A percentile compares a stretch with the other conserved stretches of the same genome.
Evolutionary conservation across 2,888 invertebrate species (phyloP).

Genomic region (Gastracanthus pulcherrimus): DNA sequence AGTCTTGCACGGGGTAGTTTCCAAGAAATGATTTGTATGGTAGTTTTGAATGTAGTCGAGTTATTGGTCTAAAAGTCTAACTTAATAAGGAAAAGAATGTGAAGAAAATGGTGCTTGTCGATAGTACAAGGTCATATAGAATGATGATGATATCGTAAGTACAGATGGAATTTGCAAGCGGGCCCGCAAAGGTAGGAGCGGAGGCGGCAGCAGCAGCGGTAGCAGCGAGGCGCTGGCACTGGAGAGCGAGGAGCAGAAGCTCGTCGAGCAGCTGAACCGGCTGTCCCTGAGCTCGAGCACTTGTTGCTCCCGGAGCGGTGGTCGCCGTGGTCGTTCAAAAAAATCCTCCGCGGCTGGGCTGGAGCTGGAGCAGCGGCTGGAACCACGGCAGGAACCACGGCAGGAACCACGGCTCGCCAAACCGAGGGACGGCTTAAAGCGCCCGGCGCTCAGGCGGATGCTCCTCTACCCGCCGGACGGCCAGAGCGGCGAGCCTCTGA

Average conservation of each 20-base stretch:
- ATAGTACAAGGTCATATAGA: no score
- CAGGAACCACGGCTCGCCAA: slow-evolving; percentile 59
- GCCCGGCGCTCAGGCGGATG: slow-evolving; percentile 61
- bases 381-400: no score
- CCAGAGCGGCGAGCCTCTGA: slow-evolving; percentile 65
- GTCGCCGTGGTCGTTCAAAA: neutral
- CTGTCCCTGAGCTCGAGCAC: slow-evolving; percentile 21
- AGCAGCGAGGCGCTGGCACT: neutral
- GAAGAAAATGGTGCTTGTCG: no score
- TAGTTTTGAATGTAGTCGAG: no score
- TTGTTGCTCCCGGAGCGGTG: neutral
- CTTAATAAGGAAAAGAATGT: no score
- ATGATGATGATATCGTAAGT: no score
- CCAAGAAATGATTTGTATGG: no score
- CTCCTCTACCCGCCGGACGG: slow-evolving; percentile 68
- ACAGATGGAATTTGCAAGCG: no score
- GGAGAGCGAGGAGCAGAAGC: neutral
- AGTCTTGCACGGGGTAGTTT: no score
- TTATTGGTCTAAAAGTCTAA: no score
- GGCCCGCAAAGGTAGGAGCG: neutral
- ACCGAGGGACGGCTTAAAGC: slow-evolving; percentile 43
- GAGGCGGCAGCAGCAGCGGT: neutral
- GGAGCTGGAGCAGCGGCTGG: neutral
- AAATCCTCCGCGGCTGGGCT: neutral
- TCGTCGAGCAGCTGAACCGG: neutral